Evolutionary conservation across 2,888 invertebrate species (phyloP), one percentile per base, ranked within the genome.

Genomic region (Polyommatus iphigenia): DNA sequence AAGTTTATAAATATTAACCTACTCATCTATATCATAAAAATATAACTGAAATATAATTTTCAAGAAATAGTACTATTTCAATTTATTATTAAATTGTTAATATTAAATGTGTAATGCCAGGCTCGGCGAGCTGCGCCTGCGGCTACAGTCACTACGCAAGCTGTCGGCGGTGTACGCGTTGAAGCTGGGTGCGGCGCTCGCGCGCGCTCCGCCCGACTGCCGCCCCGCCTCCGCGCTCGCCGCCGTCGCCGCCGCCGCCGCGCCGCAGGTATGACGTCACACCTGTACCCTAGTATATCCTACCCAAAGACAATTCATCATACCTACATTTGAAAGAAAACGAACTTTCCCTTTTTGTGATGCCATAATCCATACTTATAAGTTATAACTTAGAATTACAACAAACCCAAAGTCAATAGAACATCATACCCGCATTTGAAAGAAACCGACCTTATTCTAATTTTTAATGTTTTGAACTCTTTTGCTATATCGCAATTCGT

Each of bases 81-180:
- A 10, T 41, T 41, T 8, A 41, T 41, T 41, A 41, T 41, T 10
- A 13, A 46, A 46, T 46, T 46, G 46, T 13, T 46, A 46, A 10
- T 46, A 46, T 3, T 46, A 3, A 10, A 46, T 46, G 46, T 46
- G 13, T 13, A 46, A 46, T 46, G 0, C 10, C 54, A 95, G 97
- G 81, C 95, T 98, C 85, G 96, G 96, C 79, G 97, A 97, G 87
- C 95, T 98, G 71, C 95, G 97, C 3, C 95, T 97, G 78, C 96
- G 97, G 77, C 94, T 98, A 79, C 97, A 97, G 87, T 97, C 97
- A 5, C 94, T 98, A 79, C 96, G 97, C 85, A 95, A 97, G 86
- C 95, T 98, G 81, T 97, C 97, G 54, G 96, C 96, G 80, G 96
- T 97, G 85, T 98, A 98, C 89, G 96, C 97, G 71, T 95, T 97